phyloP scores from a whole-genome alignment of 2,797 vertebrate species.

The Tolypeutes matacus region DNA sequence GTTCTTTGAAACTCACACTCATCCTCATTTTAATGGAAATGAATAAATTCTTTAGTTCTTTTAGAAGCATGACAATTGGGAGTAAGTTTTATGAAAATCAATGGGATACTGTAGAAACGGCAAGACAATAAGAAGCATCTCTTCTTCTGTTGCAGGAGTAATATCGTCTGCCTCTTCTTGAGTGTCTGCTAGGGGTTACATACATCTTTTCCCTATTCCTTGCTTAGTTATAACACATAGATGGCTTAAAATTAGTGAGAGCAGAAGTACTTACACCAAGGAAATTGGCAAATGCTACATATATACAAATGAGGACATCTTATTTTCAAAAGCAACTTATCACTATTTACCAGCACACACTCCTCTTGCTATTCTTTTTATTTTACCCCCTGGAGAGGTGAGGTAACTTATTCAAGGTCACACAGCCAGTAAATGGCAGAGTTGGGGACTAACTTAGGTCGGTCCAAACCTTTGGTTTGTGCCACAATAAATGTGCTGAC shows the following conservation, averaged over 20 bases:
- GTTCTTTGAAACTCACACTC: background rate
- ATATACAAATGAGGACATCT: background rate
- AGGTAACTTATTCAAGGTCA: background rate
- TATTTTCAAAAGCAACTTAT: background rate
- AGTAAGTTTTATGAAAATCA: constrained; percentile 13
- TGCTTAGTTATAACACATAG: background rate
- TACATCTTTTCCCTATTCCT: background rate
- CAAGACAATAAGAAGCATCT: background rate
- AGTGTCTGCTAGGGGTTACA: no score
- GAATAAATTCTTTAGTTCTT: background rate
- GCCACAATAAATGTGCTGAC: background rate
- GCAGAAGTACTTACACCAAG: background rate
- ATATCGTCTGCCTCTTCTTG: background rate
- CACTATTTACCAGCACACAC: background rate
- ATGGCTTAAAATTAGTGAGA: background rate
- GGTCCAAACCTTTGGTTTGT: background rate
- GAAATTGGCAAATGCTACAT: background rate
- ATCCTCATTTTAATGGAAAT: background rate
- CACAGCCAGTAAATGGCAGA: background rate
- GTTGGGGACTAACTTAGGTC: background rate
- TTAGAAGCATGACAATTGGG: background rate
- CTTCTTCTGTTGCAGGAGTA: background rate
- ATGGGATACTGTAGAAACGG: accelerated
- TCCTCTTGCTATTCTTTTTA: background rate
- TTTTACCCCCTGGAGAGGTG: background rate